Evolutionary conservation across 2,797 vertebrate species (phyloP).

Genomic region (Cryptoblepharus egeriae): DNA sequence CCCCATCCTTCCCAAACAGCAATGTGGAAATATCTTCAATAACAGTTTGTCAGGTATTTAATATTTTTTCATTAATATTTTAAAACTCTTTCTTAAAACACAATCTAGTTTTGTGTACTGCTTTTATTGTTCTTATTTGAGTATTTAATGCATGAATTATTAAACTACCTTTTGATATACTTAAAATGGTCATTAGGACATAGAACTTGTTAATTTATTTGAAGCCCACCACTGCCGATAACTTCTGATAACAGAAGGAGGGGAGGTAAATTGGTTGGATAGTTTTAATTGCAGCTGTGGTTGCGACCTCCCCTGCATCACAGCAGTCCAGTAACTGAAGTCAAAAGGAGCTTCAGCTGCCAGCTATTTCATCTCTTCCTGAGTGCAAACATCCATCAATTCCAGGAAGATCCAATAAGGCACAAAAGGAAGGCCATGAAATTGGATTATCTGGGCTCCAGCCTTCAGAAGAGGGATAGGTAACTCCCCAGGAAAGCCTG

Average conservation of each 20-base stretch:
- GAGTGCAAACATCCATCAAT: constrained; percentile 38
- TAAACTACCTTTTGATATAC: too few species aligned
- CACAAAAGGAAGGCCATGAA: constrained; percentile 58
- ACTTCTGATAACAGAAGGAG: not conserved
- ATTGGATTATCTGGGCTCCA: constrained; percentile 57
- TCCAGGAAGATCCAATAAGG: constrained; percentile 55
- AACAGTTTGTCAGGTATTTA: too few species aligned
- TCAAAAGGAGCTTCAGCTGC: not conserved
- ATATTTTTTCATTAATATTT: too few species aligned
- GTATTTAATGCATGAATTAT: too few species aligned
- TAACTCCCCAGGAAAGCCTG: constrained; percentile 44
- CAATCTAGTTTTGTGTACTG: too few species aligned
- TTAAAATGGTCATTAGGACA: too few species aligned
- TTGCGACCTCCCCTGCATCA: not conserved
- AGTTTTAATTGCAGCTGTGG: not conserved
- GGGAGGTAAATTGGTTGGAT: not conserved
- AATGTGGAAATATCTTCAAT: too few species aligned
- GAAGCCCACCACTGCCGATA: too few species aligned
- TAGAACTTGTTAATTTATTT: too few species aligned
- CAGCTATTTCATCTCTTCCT: not conserved
- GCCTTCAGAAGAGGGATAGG: constrained; percentile 35
- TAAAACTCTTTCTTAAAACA: too few species aligned
- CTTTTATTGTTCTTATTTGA: too few species aligned
- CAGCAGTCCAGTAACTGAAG: constrained; percentile 16
- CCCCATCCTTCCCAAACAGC: too few species aligned